A percentile compares a stretch with the other conserved stretches of the same genome.
phyloP scores from a whole-genome alignment of 2,797 vertebrate species.

The Crenuchus spilurus region DNA sequence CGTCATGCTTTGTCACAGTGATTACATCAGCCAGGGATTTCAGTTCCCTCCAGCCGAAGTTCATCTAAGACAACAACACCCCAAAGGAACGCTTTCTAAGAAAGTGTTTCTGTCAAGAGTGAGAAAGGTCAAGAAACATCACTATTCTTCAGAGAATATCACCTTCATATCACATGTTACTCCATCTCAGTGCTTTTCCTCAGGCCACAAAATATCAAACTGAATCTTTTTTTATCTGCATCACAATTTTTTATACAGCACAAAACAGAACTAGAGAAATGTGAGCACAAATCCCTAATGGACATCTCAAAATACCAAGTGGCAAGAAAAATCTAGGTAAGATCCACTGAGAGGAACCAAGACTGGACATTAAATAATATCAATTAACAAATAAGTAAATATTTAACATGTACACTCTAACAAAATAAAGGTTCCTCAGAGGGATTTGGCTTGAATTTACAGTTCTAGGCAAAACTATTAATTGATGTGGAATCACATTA shows the following conservation, averaged over 20 bases:
- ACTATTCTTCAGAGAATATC: not conserved
- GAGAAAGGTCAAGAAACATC: conserved; percentile 8
- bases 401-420: too few relatives aligned
- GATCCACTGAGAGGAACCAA: too few relatives aligned
- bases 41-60: not conserved
- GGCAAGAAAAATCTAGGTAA: too few relatives aligned
- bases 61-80: not conserved
- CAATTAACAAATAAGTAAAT: too few relatives aligned
- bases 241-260: not conserved
- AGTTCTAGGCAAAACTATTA: too few relatives aligned
- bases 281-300: too few relatives aligned
- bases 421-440: too few relatives aligned
- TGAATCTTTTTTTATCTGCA: not conserved
- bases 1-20: not conserved
- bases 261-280: too few relatives aligned
- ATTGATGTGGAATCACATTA: too few relatives aligned
- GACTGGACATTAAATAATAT: too few relatives aligned
- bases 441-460: too few relatives aligned
- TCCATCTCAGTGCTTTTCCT: not conserved
- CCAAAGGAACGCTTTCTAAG: not conserved
- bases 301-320: too few relatives aligned
- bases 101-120: not conserved
- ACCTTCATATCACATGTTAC: not conserved
- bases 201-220: not conserved
- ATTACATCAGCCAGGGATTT: not conserved